Conservation (phyloP, 2,797 vertebrate genomes). For the Sebastolobus altivelis region DNA sequence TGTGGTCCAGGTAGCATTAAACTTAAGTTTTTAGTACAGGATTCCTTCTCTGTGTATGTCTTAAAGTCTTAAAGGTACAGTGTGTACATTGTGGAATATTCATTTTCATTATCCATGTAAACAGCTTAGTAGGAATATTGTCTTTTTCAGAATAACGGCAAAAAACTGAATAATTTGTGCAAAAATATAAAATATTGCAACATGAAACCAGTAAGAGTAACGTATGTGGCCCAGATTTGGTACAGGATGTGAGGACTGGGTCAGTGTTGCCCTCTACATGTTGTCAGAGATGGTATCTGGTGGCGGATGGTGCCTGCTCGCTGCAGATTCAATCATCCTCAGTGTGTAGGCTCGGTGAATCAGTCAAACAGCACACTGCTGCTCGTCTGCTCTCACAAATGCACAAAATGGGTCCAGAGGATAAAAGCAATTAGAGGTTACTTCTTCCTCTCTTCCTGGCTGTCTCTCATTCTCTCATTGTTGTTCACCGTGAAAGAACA, state of each 20-base stretch:
- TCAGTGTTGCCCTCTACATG: conserved; percentile 14
- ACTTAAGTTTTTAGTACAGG: too few relatives aligned
- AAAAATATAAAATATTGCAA: too few relatives aligned
- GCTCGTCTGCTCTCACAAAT: conserved; percentile 29
- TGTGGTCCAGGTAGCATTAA: background rate
- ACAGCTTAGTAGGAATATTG: too few relatives aligned
- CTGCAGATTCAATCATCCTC: conserved; percentile 56
- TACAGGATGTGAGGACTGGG: background rate
- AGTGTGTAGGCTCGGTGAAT: background rate
- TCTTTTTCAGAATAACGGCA: too few relatives aligned
- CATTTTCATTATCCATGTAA: too few relatives aligned
- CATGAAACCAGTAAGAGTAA: too few relatives aligned
- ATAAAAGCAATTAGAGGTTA: conserved; percentile 47
- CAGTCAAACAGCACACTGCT: conserved; percentile 17
- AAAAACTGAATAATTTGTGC: too few relatives aligned
- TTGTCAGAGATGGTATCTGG: conserved; percentile 56
- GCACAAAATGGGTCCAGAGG: conserved; percentile 32
- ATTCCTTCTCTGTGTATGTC: background rate
- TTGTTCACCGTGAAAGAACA: conserved; percentile 31
- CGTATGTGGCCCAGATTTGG: background rate
- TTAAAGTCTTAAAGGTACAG: too few relatives aligned
- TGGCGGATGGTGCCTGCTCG: conserved; percentile 35
- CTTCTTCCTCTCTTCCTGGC: conserved; percentile 9
- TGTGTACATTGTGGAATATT: too few relatives aligned
- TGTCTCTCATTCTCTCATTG: conserved; percentile 13